Conservation (phyloP, 2,888 invertebrate species). For the Drosophila colorata region DNA sequence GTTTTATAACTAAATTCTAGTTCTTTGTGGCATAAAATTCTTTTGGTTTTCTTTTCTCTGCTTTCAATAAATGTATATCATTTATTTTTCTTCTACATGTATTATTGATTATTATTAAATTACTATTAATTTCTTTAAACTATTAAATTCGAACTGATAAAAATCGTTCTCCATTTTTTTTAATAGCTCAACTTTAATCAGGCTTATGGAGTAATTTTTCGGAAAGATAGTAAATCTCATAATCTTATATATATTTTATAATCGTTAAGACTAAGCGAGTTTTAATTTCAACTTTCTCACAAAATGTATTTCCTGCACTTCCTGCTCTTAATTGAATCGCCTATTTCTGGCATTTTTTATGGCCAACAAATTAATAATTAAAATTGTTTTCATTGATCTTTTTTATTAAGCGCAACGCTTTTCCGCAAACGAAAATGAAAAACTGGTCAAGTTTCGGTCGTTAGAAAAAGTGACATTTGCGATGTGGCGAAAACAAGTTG, state of each 20-base stretch:
- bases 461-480: conserved; percentile 49
- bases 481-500: conserved; percentile 59
- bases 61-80: no score
- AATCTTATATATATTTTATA: not conserved
- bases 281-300: conserved; percentile 30
- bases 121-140: not conserved
- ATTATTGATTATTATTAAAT: no score
- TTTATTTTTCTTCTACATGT: no score
- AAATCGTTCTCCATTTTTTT: no score
- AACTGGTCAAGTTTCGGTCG: conserved; percentile 53
- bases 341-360: conserved; percentile 10
- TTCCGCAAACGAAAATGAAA: conserved; percentile 71
- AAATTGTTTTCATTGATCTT: conserved; percentile 21
- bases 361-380: conserved; percentile 45
- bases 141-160: no score
- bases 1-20: conserved; percentile 10
- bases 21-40: not conserved
- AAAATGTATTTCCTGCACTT: conserved; percentile 25
- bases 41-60: not conserved
- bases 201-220: no score
- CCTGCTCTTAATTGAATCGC: conserved; percentile 29
- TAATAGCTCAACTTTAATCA: no score
- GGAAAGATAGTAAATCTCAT: not conserved
- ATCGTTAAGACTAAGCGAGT: not conserved
- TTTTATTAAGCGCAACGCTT: conserved; percentile 38